A percentile compares a stretch with the other conserved stretches of the same genome.
Conservation (phyloP, 2,888 invertebrate species). For the Callimorpha dominula region DNA sequence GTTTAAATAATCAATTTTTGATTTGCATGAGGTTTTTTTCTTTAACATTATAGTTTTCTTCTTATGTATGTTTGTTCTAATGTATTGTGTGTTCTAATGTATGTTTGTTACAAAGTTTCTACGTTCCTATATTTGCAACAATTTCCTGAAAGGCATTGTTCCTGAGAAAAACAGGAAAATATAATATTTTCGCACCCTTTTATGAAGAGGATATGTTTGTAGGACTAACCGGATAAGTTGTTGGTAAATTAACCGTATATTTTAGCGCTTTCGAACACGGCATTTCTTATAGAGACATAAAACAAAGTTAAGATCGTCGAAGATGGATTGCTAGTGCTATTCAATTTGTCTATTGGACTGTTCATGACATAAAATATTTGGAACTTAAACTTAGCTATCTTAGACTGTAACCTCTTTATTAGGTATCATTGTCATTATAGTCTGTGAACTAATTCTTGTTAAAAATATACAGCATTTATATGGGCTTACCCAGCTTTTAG, state of each 20-base stretch:
- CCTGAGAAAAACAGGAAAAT: conserved; percentile 44
- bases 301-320: conserved; percentile 5
- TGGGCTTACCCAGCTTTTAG: too few relatives aligned
- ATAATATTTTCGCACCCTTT: conserved; percentile 31
- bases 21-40: not conserved
- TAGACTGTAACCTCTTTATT: too few relatives aligned
- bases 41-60: conserved; percentile 17
- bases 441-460: too few relatives aligned
- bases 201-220: conserved; percentile 26
- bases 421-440: too few relatives aligned
- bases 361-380: too few relatives aligned
- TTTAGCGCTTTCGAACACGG: conserved; percentile 9
- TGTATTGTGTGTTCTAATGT: conserved; percentile 19
- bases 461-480: too few relatives aligned
- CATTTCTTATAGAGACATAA: not conserved
- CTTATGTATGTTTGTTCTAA: conserved; percentile 7
- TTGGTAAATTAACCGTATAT: conserved; percentile 19
- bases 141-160: conserved; percentile 12
- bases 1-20: too few relatives aligned
- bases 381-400: not conserved
- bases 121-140: conserved; percentile 20
- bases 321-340: not conserved
- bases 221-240: conserved; percentile 15
- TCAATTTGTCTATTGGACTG: too few relatives aligned
- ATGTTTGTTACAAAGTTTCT: conserved; percentile 31